Evolutionary conservation across 1,140 invertebrate species (phyloP), one percentile per base, ranked within the genome.

Genomic region (Condylostylus longicornis): DNA sequence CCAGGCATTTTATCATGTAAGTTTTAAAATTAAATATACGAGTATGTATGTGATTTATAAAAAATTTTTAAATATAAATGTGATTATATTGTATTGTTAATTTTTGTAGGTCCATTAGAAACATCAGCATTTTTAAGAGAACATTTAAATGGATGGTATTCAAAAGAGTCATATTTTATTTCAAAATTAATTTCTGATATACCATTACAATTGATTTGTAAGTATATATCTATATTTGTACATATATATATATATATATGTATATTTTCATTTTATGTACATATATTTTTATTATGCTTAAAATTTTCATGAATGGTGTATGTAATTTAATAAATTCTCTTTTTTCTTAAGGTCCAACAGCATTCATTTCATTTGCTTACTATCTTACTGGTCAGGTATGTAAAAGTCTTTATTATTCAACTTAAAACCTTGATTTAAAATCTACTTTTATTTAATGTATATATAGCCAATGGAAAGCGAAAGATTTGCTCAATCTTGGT

Each of bases 81-180:
- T 10, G 12, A 13, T 35, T 40, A 19, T 34, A 15, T 32, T n/a
- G 20, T 32, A 19, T 8, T 27, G 8, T 5, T 5, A 25, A 18
- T n/a, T n/a, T 13, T 13, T 31, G 29, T 54, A 88, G 83, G 86
- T 69, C 82, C 85, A 1, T 62, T 77, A 30, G 86, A 91, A 63
- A 75, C 83, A 42, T 64, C 71, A n/a, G 84, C 89, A 0, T 80
- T 90, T 45, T 57, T 84, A n/a, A 67, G 83, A 47, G 86, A 93
- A 58, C 80, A 89, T 63, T 65, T 82, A 14, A 93, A 91, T 54
- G 84, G 84, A 49, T 91, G 86, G 86, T 93, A 91, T 53, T 79
- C 77, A 12, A 57, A 89, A 5, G 71, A 72, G 30, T 71, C 80
- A 0, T 93, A 91, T 54, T 89, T 86, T 45, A 61, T 81, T 10